These are phyloP conservation scores for Odontophorus gujanensis DNA, from an alignment of 2,113 vertebrate species.

Conservation along the genomic window DNA sequence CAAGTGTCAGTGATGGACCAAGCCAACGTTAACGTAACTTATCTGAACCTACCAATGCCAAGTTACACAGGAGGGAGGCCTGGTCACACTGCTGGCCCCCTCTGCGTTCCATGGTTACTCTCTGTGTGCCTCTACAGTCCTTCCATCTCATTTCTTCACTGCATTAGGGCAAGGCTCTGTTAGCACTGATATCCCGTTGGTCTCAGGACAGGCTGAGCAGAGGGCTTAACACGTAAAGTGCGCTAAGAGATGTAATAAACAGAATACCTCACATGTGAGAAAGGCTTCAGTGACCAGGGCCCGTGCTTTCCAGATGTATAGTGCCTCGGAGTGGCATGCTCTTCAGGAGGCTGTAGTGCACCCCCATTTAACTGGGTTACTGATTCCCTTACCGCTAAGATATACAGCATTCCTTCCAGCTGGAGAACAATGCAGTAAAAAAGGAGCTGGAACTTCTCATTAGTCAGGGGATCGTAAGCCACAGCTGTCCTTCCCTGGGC, in stretches of 20 bases:
- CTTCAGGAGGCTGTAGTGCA: not conserved
- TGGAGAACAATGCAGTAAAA: not conserved
- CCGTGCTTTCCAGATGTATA: not conserved
- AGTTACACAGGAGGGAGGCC: not conserved
- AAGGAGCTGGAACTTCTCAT: not conserved
- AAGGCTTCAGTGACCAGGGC: not conserved
- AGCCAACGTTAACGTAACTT: not conserved
- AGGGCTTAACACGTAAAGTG: not conserved
- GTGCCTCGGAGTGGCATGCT: not conserved
- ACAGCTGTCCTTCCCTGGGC: not conserved
- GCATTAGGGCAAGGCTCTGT: not conserved
- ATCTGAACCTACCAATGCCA: not conserved
- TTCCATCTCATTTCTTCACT: not conserved
- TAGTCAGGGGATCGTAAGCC: rapidly evolving
- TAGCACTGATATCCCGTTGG: not conserved
- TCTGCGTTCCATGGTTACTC: not conserved
- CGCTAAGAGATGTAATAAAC: not conserved
- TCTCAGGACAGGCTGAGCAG: not conserved
- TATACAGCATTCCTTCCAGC: not conserved
- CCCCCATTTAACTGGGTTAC: not conserved
- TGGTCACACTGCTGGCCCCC: rapidly evolving
- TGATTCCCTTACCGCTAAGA: not conserved
- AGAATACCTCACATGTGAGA: not conserved
- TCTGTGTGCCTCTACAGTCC: not conserved
- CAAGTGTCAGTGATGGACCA: not conserved